These are phyloP conservation scores for Caprella mutica DNA, from an alignment of 2,888 invertebrate genomes.

Conservation along the genomic window DNA sequence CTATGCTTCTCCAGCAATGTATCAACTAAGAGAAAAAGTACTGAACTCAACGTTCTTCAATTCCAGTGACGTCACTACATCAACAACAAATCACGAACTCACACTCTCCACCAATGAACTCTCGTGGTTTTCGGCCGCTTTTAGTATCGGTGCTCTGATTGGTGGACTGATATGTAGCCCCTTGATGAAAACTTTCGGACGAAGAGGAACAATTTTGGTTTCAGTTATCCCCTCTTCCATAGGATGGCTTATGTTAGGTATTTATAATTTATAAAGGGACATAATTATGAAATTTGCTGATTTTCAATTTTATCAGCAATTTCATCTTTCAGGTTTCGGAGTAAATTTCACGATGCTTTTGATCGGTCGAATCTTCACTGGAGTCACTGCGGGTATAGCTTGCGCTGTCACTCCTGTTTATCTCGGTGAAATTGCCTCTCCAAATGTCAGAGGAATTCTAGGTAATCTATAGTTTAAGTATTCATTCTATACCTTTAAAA, in stretches of 20 bases:
- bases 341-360: not conserved
- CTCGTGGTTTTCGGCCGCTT: too few species aligned
- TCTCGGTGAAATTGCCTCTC: conserved; percentile 1
- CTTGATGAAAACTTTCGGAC: not conserved
- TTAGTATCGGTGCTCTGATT: conserved; percentile 8
- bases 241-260: conserved; percentile 2
- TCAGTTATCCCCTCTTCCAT: not conserved
- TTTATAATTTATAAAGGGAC: too few species aligned
- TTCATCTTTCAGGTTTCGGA: conserved; percentile 4
- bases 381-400: not conserved
- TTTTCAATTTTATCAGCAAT: too few species aligned
- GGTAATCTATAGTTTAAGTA: too few species aligned
- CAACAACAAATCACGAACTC: too few species aligned
- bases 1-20: too few species aligned
- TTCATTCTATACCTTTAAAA: too few species aligned
- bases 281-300: too few species aligned
- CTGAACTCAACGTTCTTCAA: too few species aligned
- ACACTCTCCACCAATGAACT: too few species aligned
- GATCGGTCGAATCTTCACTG: not conserved
- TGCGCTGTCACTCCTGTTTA: not conserved
- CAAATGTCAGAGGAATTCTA: not conserved
- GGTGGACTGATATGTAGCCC: not conserved
- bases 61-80: too few species aligned
- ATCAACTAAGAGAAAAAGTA: too few species aligned
- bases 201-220: not conserved